Conservation (phyloP, 2,888 invertebrate genomes). For the Trichogramma evanescens region DNA sequence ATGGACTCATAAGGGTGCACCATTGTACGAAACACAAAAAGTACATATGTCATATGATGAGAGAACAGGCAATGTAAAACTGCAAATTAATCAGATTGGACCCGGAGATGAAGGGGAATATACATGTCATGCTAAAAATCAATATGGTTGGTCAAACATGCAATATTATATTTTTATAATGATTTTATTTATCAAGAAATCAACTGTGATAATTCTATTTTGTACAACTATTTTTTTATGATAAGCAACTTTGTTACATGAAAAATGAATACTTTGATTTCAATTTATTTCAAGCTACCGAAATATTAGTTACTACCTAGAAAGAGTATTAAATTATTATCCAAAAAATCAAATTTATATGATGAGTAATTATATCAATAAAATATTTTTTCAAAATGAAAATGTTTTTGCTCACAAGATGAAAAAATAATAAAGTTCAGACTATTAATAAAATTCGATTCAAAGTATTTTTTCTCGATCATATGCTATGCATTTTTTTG, state of each 20-base stretch:
- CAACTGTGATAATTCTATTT: no score
- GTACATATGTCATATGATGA: conserved; percentile 87
- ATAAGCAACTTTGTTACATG: background rate
- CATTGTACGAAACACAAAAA: conserved; percentile 76
- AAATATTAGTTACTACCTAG: no score
- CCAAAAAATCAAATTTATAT: no score
- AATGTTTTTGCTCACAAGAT: no score
- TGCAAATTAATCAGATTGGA: conserved; percentile 89
- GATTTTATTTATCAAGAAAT: background rate
- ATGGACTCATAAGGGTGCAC: conserved; percentile 82
- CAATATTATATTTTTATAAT: background rate
- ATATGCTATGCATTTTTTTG: no score
- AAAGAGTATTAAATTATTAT: no score
- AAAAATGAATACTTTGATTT: background rate
- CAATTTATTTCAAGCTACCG: background rate
- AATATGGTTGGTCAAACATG: conserved; percentile 58
- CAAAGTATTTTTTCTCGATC: no score
- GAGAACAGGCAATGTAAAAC: conserved; percentile 79
- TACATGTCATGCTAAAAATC: conserved; percentile 89
- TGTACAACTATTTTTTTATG: background rate
- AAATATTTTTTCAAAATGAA: no score
- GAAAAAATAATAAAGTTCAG: no score
- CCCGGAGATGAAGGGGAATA: conserved; percentile 96
- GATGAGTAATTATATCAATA: no score
- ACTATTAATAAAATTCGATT: no score